Percentiles rank a stretch among this genome's conserved stretches.
These are phyloP conservation scores for human DNA, from an alignment of 2,113 vertebrate species.

Conservation along the genomic window GRCh38 chr4:130607001-130607500, in stretches of 20 bases:
- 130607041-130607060: neutral
- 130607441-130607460: neutral
- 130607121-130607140: neutral
- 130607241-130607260: neutral
- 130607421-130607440: neutral
- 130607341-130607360: neutral
- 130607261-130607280: neutral
- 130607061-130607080: neutral
- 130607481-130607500: neutral
- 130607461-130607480: neutral
- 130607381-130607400: neutral
- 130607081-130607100: neutral
- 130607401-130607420: neutral
- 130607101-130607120: neutral
- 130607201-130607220: neutral
- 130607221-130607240: neutral
- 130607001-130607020: neutral
- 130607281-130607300: neutral
- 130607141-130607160: neutral
- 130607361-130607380: neutral
- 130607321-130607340: neutral
- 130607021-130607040: neutral
- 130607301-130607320: neutral
- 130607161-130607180: neutral
- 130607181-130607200: neutral